A percentile compares a stretch with the other conserved stretches of the same genome.
These are phyloP conservation scores for Argyra leucocephala DNA, from an alignment of 2,888 invertebrate species.

Conservation along the genomic window DNA sequence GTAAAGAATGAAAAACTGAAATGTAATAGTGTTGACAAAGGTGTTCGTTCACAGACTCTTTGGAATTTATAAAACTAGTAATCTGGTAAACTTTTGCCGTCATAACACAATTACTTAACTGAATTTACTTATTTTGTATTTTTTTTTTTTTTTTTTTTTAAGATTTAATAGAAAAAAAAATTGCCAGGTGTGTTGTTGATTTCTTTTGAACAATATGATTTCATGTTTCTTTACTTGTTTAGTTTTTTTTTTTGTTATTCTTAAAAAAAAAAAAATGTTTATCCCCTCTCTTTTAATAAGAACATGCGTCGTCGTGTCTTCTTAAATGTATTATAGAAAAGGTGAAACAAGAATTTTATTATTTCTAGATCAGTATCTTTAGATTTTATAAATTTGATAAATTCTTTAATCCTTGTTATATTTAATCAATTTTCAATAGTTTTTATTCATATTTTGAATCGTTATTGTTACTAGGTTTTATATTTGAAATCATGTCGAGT, in stretches of 20 bases:
- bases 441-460: neutral
- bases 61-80: neutral
- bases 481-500: neutral
- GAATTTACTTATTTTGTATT: no score
- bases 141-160: no score
- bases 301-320: neutral
- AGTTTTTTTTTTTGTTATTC: neutral
- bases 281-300: neutral
- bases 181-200: constrained; percentile 9
- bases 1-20: no score
- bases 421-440: neutral
- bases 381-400: neutral
- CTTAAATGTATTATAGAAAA: neutral
- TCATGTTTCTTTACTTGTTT: no score
- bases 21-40: no score
- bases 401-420: neutral
- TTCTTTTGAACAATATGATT: constrained; percentile 12
- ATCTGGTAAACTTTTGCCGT: constrained; percentile 1
- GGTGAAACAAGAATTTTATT: no score
- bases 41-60: no score
- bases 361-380: neutral
- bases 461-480: neutral
- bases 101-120: neutral
- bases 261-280: neutral
- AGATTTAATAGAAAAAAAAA: neutral